Evolutionary conservation across 2,113 vertebrate species (phyloP).

Genomic region (Oncorhynchus nerka): DNA sequence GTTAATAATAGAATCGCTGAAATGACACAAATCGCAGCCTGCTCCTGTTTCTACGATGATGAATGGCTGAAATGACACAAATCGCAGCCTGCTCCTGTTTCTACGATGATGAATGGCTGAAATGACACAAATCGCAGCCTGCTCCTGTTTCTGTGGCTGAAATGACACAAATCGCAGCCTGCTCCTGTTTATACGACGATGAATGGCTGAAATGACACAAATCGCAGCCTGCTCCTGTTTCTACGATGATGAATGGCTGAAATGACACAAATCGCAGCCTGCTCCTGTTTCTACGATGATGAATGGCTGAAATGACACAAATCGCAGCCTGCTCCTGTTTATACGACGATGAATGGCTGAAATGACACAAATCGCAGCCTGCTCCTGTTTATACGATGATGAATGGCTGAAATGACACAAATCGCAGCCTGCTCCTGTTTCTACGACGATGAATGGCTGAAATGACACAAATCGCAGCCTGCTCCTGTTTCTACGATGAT

Average conservation of each 20-base stretch:
- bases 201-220: not conserved
- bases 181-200: slow-evolving; percentile 24
- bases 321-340: no score
- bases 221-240: no score
- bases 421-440: slow-evolving; percentile 30
- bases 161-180: slow-evolving; percentile 29
- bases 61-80: not conserved
- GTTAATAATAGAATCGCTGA: slow-evolving; percentile 57
- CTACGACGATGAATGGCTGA: not conserved
- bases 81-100: no score
- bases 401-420: slow-evolving; percentile 26
- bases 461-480: not conserved
- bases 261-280: no score
- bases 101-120: no score
- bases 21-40: slow-evolving; percentile 29
- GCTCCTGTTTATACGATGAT: no score
- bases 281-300: no score
- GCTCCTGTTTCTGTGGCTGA: not conserved
- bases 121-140: no score
- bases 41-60: slow-evolving; percentile 24
- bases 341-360: no score
- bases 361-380: no score
- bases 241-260: no score
- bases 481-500: no score
- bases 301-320: not conserved